Conservation (phyloP, 2,888 invertebrate genomes). For the Hypomecis atomaria region DNA sequence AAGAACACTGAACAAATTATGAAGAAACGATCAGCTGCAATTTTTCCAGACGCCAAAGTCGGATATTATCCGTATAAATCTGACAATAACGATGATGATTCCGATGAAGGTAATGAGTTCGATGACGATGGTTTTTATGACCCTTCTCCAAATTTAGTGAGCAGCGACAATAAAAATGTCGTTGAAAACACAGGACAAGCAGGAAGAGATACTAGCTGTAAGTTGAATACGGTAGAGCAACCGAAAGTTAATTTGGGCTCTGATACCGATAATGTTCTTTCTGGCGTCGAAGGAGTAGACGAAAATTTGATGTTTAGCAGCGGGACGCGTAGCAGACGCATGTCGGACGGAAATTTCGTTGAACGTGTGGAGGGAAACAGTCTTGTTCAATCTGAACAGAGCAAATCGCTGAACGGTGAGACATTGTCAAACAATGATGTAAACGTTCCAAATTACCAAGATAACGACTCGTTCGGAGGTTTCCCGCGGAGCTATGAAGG, state of each 20-base stretch:
- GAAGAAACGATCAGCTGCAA: constrained; percentile 64
- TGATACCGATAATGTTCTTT: constrained; percentile 71
- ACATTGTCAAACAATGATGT: constrained; percentile 49
- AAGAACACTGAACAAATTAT: constrained; percentile 56
- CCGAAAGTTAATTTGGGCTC: constrained; percentile 60
- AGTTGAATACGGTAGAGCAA: constrained; percentile 25
- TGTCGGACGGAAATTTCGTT: constrained; percentile 43
- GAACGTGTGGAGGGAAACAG: constrained; percentile 40
- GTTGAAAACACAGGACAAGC: constrained; percentile 40
- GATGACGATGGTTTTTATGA: constrained; percentile 80
- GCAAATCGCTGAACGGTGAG: constrained; percentile 49
- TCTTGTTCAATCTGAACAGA: constrained; percentile 41
- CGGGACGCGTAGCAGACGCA: constrained; percentile 59
- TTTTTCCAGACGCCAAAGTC: constrained; percentile 66
- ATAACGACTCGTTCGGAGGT: constrained; percentile 68
- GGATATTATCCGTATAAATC: constrained; percentile 68
- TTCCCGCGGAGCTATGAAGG: constrained; percentile 63
- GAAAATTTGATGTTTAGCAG: constrained; percentile 73
- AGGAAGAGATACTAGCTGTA: constrained; percentile 26
- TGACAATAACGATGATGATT: constrained; percentile 75
- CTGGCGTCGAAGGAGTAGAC: constrained; percentile 71
- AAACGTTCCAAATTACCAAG: constrained; percentile 61
- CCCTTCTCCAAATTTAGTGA: constrained; percentile 61
- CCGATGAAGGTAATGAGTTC: constrained; percentile 79
- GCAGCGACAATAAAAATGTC: constrained; percentile 48